Evolutionary conservation across 1,140 invertebrate genomes (phyloP).

Genomic region (Aradophagus sp.): DNA sequence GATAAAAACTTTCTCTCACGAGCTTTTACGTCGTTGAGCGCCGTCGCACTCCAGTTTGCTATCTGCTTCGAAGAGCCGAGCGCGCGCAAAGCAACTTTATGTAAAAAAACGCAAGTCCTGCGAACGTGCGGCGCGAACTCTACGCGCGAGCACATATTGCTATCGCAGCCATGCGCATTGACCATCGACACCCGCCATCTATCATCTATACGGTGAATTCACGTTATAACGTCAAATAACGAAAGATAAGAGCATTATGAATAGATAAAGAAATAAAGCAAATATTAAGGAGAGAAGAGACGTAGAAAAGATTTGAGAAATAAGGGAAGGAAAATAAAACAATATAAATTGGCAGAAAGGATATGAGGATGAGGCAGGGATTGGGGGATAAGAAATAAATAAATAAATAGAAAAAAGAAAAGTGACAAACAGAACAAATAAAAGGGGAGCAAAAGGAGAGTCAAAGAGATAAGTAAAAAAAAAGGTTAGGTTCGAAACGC

Average conservation of each 20-base stretch:
- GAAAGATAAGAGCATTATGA: too few relatives aligned
- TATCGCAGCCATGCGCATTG: too few relatives aligned
- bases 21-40: slow-evolving; percentile 7
- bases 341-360: neutral
- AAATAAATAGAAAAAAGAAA: slow-evolving; percentile 23
- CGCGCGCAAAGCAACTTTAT: slow-evolving; percentile 21
- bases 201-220: too few relatives aligned
- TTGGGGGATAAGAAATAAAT: slow-evolving; percentile 16
- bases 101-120: slow-evolving; percentile 29
- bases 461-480: too few relatives aligned
- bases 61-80: slow-evolving; percentile 3
- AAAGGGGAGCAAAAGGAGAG: neutral
- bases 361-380: too few relatives aligned
- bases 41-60: slow-evolving; percentile 7
- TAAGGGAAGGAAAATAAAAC: too few relatives aligned
- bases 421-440: neutral
- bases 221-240: too few relatives aligned
- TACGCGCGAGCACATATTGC: slow-evolving; percentile 4
- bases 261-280: too few relatives aligned
- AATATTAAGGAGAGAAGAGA: neutral
- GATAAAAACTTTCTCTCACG: slow-evolving; percentile 39
- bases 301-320: neutral
- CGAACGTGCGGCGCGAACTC: slow-evolving; percentile 12
- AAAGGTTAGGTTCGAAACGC: too few relatives aligned
- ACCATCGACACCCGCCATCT: too few relatives aligned